A percentile compares a stretch with the other conserved stretches of the same genome.
Conservation (phyloP, 2,113 vertebrate species). For the Chascanopsetta lugubris region DNA sequence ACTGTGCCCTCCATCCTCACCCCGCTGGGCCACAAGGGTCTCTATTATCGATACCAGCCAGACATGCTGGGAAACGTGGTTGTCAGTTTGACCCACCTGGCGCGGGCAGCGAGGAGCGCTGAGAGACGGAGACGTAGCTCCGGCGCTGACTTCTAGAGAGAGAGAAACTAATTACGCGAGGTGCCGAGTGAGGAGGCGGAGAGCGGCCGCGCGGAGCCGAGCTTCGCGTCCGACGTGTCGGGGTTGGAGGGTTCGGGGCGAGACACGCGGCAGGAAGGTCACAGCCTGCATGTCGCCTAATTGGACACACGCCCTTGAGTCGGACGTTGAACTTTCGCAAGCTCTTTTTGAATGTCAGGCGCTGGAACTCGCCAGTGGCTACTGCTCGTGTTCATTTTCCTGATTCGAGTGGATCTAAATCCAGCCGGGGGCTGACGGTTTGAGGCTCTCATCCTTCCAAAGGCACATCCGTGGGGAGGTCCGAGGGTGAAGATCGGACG, state of each 20-base stretch:
- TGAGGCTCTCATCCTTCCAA: too few species aligned
- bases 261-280: conserved; percentile 36
- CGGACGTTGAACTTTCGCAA: conserved; percentile 9
- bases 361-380: background rate
- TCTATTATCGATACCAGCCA: background rate
- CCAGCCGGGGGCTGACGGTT: too few species aligned
- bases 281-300: conserved; percentile 8
- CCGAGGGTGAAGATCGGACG: too few species aligned
- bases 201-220: conserved; percentile 22
- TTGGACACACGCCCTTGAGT: conserved; percentile 26
- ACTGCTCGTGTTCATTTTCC: background rate
- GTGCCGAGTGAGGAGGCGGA: conserved; percentile 60
- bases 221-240: conserved; percentile 28
- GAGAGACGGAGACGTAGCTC: conserved; percentile 36
- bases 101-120: conserved; percentile 22
- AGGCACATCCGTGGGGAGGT: too few species aligned
- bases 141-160: conserved; percentile 23
- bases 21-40: background rate
- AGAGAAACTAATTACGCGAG: conserved; percentile 58
- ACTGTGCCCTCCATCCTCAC: background rate
- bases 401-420: too few species aligned
- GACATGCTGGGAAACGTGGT: background rate
- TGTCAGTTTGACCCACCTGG: background rate
- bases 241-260: background rate
- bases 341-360: background rate